Base-by-base conservation (phyloP, 2,888 invertebrate species). In the Polyommatus iphigenia region DNA sequence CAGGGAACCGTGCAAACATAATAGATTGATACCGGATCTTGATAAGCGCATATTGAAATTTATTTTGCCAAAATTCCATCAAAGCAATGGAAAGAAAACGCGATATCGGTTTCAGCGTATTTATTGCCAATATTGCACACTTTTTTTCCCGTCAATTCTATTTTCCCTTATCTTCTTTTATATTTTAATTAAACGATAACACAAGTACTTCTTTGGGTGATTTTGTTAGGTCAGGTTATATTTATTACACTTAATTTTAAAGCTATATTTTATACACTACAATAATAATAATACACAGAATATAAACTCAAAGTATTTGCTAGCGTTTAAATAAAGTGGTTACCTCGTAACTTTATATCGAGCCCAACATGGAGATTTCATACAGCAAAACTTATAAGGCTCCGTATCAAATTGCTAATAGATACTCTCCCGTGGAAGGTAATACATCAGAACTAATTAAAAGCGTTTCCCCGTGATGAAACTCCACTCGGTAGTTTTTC, bases 1-100 rank as follows among this genome's bases (percentile, higher is more conserved):
- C 86, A 88, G 86, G 85, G 86, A 86, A 88, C 84, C 87, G 87
- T 83, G 87, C 88, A 89, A 90, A 91, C 88, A 91, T 89, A 91
- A 91, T 90, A 91, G 89, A 92, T 92, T 90, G 90, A 90, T 90
- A 88, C 85, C 85, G 87, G 86, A 88, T 88, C 88, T 84, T 87
- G 89, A 89, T 89, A 89, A 88, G 85, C 84, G 84, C 82, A 84
- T 87, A 88, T 88, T 89, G 87, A 87, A 84, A 87, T 88, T 88
- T 87, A 86, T 87, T 89, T 87, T 87, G 84, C 81, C 82, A 84
- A 84, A 85, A 84, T 85, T 86, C 84, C 83, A 84, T 84, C 82
- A 82, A 80, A 80, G 78, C 81, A 80, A 78, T 73, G 80, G 82
- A 81, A 81, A 80, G 79, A 80, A 82, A 82, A 81, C 81, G 81